These are phyloP conservation scores for Philereme vetulata DNA, from an alignment of 2,888 invertebrate genomes.

Conservation along the genomic window DNA sequence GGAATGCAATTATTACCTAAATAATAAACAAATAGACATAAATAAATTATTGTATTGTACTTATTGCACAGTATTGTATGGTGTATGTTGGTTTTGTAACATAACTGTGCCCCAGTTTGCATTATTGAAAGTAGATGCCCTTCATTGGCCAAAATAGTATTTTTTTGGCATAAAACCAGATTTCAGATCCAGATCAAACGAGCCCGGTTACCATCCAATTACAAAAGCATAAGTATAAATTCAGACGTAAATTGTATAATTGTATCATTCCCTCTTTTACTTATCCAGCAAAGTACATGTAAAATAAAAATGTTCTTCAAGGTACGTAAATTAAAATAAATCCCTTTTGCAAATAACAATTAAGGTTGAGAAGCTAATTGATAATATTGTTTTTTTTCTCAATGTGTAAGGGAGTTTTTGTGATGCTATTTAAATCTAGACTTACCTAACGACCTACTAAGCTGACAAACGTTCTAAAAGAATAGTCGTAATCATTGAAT, in stretches of 20 bases:
- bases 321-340: background rate
- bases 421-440: too few relatives aligned
- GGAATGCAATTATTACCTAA: too few relatives aligned
- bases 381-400: too few relatives aligned
- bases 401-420: too few relatives aligned
- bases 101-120: constrained; percentile 18
- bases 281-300: background rate
- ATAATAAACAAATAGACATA: too few relatives aligned
- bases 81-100: background rate
- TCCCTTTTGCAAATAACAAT: background rate
- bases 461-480: too few relatives aligned
- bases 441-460: too few relatives aligned
- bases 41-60: too few relatives aligned
- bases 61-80: background rate
- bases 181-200: constrained; percentile 27
- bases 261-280: constrained; percentile 35
- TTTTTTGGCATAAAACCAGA: constrained; percentile 36
- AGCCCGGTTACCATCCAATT: constrained; percentile 29
- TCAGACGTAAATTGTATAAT: constrained; percentile 32
- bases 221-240: constrained; percentile 46
- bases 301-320: constrained; percentile 14
- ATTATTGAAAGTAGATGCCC: constrained; percentile 49
- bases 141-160: constrained; percentile 39
- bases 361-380: too few relatives aligned
- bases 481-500: too few relatives aligned